phyloP scores from a whole-genome alignment of 2,888 invertebrate genomes.

The Dermolepida albohirtum region DNA sequence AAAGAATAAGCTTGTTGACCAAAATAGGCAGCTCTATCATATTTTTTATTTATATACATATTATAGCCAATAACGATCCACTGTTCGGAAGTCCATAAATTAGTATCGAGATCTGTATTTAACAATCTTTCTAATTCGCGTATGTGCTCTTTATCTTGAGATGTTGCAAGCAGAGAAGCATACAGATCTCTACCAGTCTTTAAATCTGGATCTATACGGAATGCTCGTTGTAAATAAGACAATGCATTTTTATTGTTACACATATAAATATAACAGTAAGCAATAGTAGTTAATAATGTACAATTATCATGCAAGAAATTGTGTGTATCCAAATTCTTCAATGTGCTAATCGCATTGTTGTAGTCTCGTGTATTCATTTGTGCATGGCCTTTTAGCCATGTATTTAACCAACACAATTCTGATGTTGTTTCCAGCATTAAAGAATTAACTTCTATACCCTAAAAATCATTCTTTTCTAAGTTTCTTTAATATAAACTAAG shows the following conservation, averaged over 20 bases:
- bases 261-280: conserved; percentile 78
- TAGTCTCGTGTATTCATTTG: conserved; percentile 77
- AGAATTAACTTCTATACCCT: conserved; percentile 80
- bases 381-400: conserved; percentile 74
- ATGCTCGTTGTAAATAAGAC: conserved; percentile 66
- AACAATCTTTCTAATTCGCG: conserved; percentile 57
- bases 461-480: conserved; percentile 62
- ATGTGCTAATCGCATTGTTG: conserved; percentile 73
- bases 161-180: conserved; percentile 48
- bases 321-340: conserved; percentile 75
- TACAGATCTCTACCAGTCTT: conserved; percentile 57
- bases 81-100: conserved; percentile 69
- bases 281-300: conserved; percentile 75
- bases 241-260: conserved; percentile 78
- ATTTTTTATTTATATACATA: conserved; percentile 73
- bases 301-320: conserved; percentile 76
- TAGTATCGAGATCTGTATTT: conserved; percentile 57
- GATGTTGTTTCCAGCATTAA: conserved; percentile 72
- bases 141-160: conserved; percentile 56
- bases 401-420: conserved; percentile 70
- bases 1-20: conserved; percentile 78
- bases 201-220: conserved; percentile 57
- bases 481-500: no score
- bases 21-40: conserved; percentile 77
- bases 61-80: conserved; percentile 84